A percentile compares a stretch with the other conserved stretches of the same genome.
phyloP scores from a whole-genome alignment of 2,797 vertebrate species.

The Sarcoramphus papa region DNA sequence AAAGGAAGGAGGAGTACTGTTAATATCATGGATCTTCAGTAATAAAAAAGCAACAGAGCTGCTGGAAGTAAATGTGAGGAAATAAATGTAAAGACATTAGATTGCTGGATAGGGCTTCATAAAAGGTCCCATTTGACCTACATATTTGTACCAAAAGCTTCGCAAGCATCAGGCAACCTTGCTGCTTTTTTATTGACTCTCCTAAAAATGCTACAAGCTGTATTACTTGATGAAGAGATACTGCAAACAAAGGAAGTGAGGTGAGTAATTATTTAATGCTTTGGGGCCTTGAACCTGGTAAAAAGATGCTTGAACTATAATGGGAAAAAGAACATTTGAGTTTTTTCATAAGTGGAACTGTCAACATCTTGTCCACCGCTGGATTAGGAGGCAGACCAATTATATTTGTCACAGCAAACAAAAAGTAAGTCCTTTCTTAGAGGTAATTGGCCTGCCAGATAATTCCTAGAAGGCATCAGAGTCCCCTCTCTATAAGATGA shows the following conservation, averaged over 20 bases:
- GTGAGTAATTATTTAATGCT: constrained; percentile 30
- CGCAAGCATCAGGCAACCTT: neutral
- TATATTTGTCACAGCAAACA: neutral
- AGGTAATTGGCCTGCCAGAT: neutral
- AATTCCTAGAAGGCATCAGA: neutral
- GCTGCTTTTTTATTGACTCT: constrained; percentile 17
- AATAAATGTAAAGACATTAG: neutral
- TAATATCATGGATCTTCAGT: neutral
- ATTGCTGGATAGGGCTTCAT: neutral
- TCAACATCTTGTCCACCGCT: neutral
- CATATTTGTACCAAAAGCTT: neutral
- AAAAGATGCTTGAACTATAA: neutral
- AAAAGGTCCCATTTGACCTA: neutral
- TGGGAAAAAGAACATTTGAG: neutral
- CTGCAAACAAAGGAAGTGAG: neutral
- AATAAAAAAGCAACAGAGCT: neutral
- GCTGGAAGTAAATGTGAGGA: neutral
- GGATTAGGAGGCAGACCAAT: neutral
- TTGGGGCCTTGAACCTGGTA: neutral
- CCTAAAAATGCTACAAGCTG: constrained; percentile 30
- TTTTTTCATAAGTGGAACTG: neutral
- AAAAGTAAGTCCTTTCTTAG: neutral
- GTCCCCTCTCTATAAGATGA: neutral
- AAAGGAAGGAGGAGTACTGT: neutral
- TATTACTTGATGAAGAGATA: constrained; percentile 9